Percentiles rank a stretch among this genome's conserved stretches.
These are phyloP conservation scores for Xenopus laevis DNA, from an alignment of 2,113 vertebrate genomes.

Conservation along the genomic window DNA sequence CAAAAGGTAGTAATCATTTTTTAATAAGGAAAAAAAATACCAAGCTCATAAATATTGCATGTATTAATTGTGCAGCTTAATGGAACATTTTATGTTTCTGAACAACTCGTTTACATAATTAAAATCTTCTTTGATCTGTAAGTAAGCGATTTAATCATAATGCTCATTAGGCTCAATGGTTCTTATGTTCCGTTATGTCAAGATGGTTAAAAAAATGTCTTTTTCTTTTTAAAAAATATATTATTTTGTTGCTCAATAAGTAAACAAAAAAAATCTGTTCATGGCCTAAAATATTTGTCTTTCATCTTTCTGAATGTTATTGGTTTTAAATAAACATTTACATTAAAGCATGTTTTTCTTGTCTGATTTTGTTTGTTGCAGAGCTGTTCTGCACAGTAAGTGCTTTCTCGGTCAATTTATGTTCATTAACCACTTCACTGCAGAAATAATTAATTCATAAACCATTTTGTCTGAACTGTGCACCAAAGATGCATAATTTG, in stretches of 20 bases:
- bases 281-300: conserved; percentile 44
- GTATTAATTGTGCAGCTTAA: conserved; percentile 69
- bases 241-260: conserved; percentile 56
- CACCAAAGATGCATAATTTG: conserved; percentile 25
- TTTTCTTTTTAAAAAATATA: conserved; percentile 14
- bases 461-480: conserved; percentile 25
- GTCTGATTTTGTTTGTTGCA: conserved; percentile 54
- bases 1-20: conserved; percentile 63
- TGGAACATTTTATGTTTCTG: conserved; percentile 69
- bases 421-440: conserved; percentile 51
- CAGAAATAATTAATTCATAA: conserved; percentile 46
- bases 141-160: conserved; percentile 72
- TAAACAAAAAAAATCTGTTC: conserved; percentile 54
- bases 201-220: conserved; percentile 65
- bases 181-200: conserved; percentile 68
- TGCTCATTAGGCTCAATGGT: conserved; percentile 68
- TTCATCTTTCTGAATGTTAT: conserved; percentile 57
- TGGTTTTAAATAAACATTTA: conserved; percentile 54
- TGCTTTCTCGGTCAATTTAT: conserved; percentile 47
- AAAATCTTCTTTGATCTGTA: conserved; percentile 74
- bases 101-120: conserved; percentile 72
- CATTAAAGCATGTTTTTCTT: conserved; percentile 56
- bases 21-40: conserved; percentile 56
- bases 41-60: conserved; percentile 65
- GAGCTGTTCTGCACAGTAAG: conserved; percentile 47